Percentiles rank a stretch among this genome's conserved stretches.
phyloP scores from a whole-genome alignment of 2,113 vertebrate species.

The Neolamprologus devosi region DNA sequence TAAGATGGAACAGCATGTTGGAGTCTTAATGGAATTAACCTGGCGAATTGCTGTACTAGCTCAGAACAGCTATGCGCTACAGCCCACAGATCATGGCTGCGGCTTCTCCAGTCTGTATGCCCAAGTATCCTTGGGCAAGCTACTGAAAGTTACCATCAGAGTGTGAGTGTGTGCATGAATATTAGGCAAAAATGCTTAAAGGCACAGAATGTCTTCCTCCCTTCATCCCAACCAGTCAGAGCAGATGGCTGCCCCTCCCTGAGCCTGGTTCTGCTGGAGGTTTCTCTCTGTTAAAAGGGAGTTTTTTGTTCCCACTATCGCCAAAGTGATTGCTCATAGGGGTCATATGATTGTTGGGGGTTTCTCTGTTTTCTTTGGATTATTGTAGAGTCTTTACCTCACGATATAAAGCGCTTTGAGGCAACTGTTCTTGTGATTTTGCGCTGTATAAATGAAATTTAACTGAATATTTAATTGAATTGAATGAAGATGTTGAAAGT shows the following conservation, averaged over 20 bases:
- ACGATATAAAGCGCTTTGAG: background rate
- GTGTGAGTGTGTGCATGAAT: background rate
- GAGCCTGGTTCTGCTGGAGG: background rate
- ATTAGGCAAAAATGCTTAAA: background rate
- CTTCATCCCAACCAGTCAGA: background rate
- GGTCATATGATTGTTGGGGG: background rate
- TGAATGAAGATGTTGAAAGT: background rate
- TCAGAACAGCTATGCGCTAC: background rate
- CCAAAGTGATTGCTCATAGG: background rate
- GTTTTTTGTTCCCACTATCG: background rate
- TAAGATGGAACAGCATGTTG: background rate
- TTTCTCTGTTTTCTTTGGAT: background rate
- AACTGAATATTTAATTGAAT: background rate
- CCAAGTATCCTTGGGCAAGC: background rate
- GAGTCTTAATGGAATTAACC: background rate
- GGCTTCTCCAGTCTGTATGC: background rate
- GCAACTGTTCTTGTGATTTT: background rate
- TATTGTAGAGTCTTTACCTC: background rate
- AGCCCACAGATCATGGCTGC: background rate
- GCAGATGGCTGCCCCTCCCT: background rate
- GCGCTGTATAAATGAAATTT: background rate
- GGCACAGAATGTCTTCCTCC: background rate
- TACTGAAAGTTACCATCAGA: background rate
- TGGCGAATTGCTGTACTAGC: background rate
- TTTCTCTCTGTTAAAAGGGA: background rate